Base-by-base conservation (phyloP, 2,113 vertebrate genomes). In the Campylomormyrus tamandua region DNA sequence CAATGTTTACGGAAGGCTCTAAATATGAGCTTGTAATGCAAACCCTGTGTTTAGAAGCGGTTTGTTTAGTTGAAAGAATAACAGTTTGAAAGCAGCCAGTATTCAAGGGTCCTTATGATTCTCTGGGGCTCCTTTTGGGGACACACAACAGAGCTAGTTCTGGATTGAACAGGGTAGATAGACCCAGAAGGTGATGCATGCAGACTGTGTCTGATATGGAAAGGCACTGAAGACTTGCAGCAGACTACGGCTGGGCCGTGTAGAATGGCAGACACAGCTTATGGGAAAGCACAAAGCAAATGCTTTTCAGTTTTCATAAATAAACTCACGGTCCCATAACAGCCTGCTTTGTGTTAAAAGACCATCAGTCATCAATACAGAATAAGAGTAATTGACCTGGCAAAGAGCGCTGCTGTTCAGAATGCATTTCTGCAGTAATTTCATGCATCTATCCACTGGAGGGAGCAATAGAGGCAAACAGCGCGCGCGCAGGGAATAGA, bases 31-130 rank as follows among this genome's bases (percentile, higher is more conserved):
- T 95, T 92, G 94, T 94, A 95, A 95, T 93, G 95, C 94, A 93
- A 94, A 92, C 94, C 95, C 94, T 94, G 94, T 96, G 94, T 96
- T 96, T 95, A 96, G 93, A 94, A 96, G 95, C 94, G 94, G 94
- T 95, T 94, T 96, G 95, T 96, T 96, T 96, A 93, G 94, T 95
- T 96, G 93, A 94, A 95, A 96, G 95, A 95, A 95, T 95, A 96
- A 96, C 94, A 96, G 91, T 95, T 94, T 90, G 91, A 95, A 95
- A 94, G 93, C 93, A 93, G 94, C 94, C 92, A 93, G 91, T 90
- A 93, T 94, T 83, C 90, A 89, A 94, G 91, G 88, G 91, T 62
- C 84, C 90, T 87, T 90, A 52, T 85, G 21, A 88, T 48, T 92
- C 88, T 48, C 50, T 46, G 50, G 92, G 93, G 80, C 53, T 56